Percentiles rank a stretch among this genome's conserved stretches.
These are phyloP conservation scores for Haliclona indistincta DNA, from an alignment of 37 sponge, comb jelly and placozoan genomes.

Conservation along the genomic window DNA sequence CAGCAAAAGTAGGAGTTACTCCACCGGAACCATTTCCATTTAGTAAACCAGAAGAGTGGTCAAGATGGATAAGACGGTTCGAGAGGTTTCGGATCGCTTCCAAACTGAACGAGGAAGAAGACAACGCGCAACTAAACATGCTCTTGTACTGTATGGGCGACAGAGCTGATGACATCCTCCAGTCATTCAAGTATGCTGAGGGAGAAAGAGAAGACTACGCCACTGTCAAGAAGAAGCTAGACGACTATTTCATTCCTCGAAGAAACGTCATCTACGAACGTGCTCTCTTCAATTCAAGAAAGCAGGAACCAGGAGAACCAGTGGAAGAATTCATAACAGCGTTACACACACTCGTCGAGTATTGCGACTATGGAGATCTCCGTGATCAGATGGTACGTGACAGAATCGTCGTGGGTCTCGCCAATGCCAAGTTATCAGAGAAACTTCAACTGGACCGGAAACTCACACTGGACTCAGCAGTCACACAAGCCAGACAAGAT, in stretches of 20 bases:
- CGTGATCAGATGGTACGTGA: conserved; percentile 60
- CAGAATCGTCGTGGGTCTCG: conserved; percentile 26
- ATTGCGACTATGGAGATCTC: conserved; percentile 28
- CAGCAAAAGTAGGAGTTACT: conserved; percentile 18
- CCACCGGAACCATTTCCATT: conserved; percentile 47
- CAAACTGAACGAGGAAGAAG: conserved; percentile 16
- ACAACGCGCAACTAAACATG: conserved; percentile 35
- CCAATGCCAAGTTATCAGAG: conserved; percentile 31
- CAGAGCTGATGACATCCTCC: conserved; percentile 42
- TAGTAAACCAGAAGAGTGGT: conserved; percentile 48
- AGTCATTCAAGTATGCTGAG: conserved; percentile 21
- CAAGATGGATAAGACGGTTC: conserved; percentile 35
- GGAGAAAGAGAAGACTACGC: conserved; percentile 32
- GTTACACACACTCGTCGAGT: conserved; percentile 26
- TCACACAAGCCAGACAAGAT: not conserved
- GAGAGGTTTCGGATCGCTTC: conserved; percentile 35
- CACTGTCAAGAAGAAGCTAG: conserved; percentile 23
- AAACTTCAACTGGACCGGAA: conserved; percentile 26
- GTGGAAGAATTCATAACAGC: conserved; percentile 46
- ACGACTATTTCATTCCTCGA: conserved; percentile 32
- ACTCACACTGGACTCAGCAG: not conserved
- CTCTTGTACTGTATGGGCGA: conserved; percentile 44
- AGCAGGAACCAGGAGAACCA: conserved; percentile 45
- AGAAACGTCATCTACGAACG: conserved; percentile 48
- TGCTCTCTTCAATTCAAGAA: conserved; percentile 42